Evolutionary conservation across 2,797 vertebrate genomes (phyloP).

Genomic region (Manis crassicaudata): DNA sequence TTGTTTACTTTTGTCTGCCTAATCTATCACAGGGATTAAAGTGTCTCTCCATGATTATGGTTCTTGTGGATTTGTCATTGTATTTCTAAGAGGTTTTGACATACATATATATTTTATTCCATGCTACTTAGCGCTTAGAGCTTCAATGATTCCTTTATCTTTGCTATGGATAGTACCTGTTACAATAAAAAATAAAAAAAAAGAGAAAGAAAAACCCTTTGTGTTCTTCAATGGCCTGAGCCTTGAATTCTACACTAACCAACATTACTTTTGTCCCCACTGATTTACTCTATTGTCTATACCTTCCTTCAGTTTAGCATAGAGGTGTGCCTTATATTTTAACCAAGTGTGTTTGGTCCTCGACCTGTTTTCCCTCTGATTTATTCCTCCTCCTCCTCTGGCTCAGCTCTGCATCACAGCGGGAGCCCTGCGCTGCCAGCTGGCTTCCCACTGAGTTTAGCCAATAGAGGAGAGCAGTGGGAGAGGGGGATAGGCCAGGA

Average conservation of each 20-base stretch:
- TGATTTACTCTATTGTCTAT: constrained; percentile 7
- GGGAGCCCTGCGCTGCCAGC: not conserved
- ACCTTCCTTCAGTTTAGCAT: not conserved
- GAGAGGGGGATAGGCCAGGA: not conserved
- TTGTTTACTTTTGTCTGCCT: constrained; percentile 59
- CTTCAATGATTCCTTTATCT: constrained; percentile 24
- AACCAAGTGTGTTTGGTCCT: not conserved
- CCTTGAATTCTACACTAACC: constrained; percentile 8
- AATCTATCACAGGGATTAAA: constrained; percentile 30
- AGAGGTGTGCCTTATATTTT: not conserved
- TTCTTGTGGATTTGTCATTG: constrained; percentile 27
- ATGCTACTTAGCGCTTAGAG: constrained; percentile 20
- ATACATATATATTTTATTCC: not conserved
- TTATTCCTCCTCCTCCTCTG: not conserved
- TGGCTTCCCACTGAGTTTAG: not conserved
- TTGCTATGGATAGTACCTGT: not conserved
- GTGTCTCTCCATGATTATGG: not conserved
- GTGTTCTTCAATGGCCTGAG: constrained; percentile 17
- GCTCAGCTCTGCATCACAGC: not conserved
- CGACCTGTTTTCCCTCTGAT: not conserved
- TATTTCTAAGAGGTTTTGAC: constrained; percentile 32
- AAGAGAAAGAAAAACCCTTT: not conserved
- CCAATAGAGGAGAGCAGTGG: not conserved
- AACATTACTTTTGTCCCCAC: not conserved
- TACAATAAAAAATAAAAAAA: not conserved